Evolutionary conservation across 1,140 invertebrate species (phyloP).

Genomic region (Luehdorfia chinensis): DNA sequence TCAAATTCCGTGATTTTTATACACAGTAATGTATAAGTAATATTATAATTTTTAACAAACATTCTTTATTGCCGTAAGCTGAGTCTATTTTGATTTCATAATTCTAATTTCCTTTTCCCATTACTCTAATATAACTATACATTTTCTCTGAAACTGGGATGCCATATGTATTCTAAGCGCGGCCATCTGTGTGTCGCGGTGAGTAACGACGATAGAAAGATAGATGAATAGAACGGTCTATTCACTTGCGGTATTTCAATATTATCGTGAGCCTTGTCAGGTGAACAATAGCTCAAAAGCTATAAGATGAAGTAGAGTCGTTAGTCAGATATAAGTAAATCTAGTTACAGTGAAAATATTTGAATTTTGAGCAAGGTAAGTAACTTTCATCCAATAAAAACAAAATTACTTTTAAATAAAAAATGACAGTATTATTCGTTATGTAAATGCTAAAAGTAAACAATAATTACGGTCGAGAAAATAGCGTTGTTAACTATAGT

Average conservation of each 20-base stretch:
- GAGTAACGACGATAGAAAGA: slow-evolving; percentile 42
- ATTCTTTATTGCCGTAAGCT: no score
- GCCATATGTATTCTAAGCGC: slow-evolving; percentile 4
- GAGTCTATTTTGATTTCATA: no score
- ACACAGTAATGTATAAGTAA: no score
- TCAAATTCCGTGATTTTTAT: no score
- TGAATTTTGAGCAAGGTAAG: not conserved
- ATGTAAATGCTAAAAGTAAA: not conserved
- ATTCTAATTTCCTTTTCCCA: slow-evolving; percentile 1
- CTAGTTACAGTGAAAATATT: slow-evolving; percentile 9
- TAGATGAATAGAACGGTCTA: slow-evolving; percentile 47
- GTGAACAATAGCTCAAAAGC: slow-evolving; percentile 49
- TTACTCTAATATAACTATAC: not conserved
- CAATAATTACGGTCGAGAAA: no score
- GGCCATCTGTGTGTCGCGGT: slow-evolving; percentile 32
- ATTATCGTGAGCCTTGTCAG: slow-evolving; percentile 66
- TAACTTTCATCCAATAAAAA: not conserved
- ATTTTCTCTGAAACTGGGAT: slow-evolving; percentile 4
- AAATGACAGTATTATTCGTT: not conserved
- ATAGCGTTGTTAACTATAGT: no score
- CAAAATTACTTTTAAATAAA: not conserved
- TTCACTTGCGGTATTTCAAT: slow-evolving; percentile 64
- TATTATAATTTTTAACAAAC: no score
- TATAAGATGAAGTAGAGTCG: slow-evolving; percentile 54
- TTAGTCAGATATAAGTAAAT: slow-evolving; percentile 34